Evolutionary conservation across 2,888 invertebrate genomes (phyloP).

Genomic region (Papilio elwesi): DNA sequence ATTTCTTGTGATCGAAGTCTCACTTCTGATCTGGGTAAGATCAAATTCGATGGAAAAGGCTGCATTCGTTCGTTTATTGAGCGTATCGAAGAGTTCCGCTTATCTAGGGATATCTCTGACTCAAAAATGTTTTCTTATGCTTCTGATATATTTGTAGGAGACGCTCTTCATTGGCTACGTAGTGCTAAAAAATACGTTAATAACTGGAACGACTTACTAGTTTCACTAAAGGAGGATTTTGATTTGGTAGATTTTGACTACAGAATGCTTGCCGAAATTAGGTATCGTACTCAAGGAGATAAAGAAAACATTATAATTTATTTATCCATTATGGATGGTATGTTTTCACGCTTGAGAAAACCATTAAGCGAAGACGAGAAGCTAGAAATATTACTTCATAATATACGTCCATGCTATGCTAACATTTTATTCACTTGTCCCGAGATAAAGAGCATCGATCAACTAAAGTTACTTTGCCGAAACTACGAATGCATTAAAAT

Average conservation of each 20-base stretch:
- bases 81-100: constrained; percentile 33
- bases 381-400: constrained; percentile 39
- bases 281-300: constrained; percentile 42
- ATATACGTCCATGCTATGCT: constrained; percentile 43
- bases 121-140: constrained; percentile 37
- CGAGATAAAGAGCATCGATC: constrained; percentile 35
- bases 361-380: constrained; percentile 25
- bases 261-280: constrained; percentile 41
- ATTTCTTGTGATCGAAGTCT: constrained; percentile 27
- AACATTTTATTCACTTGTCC: constrained; percentile 33
- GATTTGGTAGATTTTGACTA: constrained; percentile 30
- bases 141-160: constrained; percentile 38
- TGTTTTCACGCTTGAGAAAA: constrained; percentile 39
- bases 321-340: constrained; percentile 41
- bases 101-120: constrained; percentile 25
- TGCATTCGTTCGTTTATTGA: constrained; percentile 41
- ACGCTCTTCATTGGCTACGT: constrained; percentile 44
- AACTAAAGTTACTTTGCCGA: constrained; percentile 32
- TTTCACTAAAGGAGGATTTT: constrained; percentile 37
- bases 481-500: constrained; percentile 41
- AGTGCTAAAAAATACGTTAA: constrained; percentile 27
- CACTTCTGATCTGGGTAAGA: constrained; percentile 11
- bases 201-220: constrained; percentile 36
- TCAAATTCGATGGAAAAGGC: constrained; percentile 40
- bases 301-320: constrained; percentile 43